phyloP scores from a whole-genome alignment of 2,113 vertebrate genomes.

The Puntigrus tetrazona region DNA sequence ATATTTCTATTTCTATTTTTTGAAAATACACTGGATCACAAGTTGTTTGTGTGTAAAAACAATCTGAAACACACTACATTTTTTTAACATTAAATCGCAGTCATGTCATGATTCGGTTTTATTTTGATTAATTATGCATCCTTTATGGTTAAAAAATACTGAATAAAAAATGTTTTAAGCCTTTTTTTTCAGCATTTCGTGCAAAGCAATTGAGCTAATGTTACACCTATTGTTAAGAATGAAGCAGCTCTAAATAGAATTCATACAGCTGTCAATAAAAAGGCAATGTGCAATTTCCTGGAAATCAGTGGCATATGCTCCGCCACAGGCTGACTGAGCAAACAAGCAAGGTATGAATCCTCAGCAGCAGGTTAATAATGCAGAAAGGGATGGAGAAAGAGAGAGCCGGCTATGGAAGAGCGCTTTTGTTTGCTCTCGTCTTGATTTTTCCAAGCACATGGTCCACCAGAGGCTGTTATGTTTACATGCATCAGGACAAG shows the following conservation, averaged over 20 bases:
- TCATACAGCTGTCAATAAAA: slow-evolving; percentile 49
- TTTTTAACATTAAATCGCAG: no score
- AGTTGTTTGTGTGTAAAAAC: no score
- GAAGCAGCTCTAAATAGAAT: slow-evolving; percentile 38
- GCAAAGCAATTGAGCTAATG: background rate
- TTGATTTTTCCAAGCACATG: slow-evolving; percentile 47
- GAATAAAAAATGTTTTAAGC: background rate
- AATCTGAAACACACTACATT: no score
- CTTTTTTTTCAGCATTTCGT: background rate
- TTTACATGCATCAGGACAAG: slow-evolving; percentile 38
- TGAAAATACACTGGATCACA: no score
- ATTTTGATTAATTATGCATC: no score
- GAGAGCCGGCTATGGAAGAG: background rate
- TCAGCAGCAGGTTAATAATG: slow-evolving; percentile 37
- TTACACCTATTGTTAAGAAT: slow-evolving; percentile 9
- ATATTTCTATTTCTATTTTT: no score
- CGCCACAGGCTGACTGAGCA: slow-evolving; percentile 22
- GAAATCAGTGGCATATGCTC: slow-evolving; percentile 40
- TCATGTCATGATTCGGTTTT: no score
- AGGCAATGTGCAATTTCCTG: slow-evolving; percentile 44
- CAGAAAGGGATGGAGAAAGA: slow-evolving; percentile 10
- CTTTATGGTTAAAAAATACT: no score
- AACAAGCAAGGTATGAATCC: slow-evolving; percentile 30
- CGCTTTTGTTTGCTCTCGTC: slow-evolving; percentile 48
- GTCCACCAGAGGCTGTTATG: slow-evolving; percentile 43